Evolutionary conservation across 1,140 invertebrate species (phyloP), one percentile per base, ranked within the genome.

Genomic region (Cydia amplana): DNA sequence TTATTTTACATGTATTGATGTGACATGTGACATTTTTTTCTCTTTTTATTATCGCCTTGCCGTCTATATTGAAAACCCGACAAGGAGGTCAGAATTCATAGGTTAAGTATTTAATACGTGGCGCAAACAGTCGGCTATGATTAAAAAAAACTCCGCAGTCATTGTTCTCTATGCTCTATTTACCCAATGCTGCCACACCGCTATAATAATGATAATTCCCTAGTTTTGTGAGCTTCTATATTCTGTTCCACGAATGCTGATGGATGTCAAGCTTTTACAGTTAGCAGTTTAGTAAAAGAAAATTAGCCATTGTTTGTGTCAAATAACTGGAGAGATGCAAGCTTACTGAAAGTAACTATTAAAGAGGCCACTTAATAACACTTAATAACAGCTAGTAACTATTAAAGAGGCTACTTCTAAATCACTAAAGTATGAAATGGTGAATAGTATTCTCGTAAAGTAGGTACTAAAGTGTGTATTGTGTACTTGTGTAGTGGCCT

Each of bases 111-210:
- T n/a, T n/a, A n/a, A n/a, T n/a, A n/a, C n/a, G n/a, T n/a, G n/a
- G n/a, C n/a, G n/a, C n/a, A n/a, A n/a, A n/a, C n/a, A n/a, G n/a
- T n/a, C n/a, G 76, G 75, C 67, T 75, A 80, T 81, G 80, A 77
- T 82, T 79, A 73, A 73, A 77, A 74, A 75, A 75, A 70, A 16
- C 55, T 65, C 36, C 55, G 49, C 73, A 78, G 77, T 85, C 85
- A 86, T 88, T 88, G 86, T 88, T 87, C 81, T 83, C 77, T 79
- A 74, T 85, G 88, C 85, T 90, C 88, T 82, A 87, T 90, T 90
- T 89, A 87, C 82, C 81, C 76, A 83, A 79, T 79, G 77, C 78
- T 65, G 55, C n/a, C 14, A 65, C 76, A 85, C 86, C 85, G 87
- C 80, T 87, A 88, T 73, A 72, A 40, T 70, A 70, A 70, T 70